Evolutionary conservation across 2,888 invertebrate genomes (phyloP).

Genomic region (Neelides folsomi): DNA sequence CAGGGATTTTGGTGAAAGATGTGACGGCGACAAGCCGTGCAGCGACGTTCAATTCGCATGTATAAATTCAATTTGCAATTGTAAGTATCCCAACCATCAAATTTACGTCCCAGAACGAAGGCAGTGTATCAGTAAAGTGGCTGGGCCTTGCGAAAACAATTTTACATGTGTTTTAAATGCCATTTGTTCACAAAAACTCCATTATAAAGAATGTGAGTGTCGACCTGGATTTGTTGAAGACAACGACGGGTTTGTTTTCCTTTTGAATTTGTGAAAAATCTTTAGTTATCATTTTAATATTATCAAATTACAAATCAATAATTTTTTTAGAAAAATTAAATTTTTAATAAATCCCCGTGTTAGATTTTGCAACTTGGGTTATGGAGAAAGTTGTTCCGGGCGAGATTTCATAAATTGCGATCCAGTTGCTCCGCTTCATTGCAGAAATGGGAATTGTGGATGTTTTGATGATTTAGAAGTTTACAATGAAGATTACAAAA

Average conservation of each 20-base stretch:
- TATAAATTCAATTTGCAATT: conserved; percentile 16
- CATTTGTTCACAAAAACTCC: conserved; percentile 8
- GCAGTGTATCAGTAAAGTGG: conserved; percentile 13
- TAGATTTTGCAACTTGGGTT: conserved; percentile 12
- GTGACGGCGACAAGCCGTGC: conserved; percentile 5
- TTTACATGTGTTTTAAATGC: conserved; percentile 15
- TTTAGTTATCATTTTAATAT: no score
- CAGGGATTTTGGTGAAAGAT: conserved; percentile 14
- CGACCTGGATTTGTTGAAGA: conserved; percentile 11
- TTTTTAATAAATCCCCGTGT: conserved; percentile 18
- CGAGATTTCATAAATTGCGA: conserved; percentile 13
- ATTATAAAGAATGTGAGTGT: conserved; percentile 14
- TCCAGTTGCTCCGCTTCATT: conserved; percentile 16
- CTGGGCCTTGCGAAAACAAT: conserved; percentile 20
- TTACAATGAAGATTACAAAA: no score
- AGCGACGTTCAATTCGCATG: conserved; percentile 18
- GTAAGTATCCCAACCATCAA: conserved; percentile 21
- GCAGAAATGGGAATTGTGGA: conserved; percentile 12
- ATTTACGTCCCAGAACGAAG: conserved; percentile 12
- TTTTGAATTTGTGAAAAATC: no score
- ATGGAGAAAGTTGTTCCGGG: conserved; percentile 16
- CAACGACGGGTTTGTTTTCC: conserved; percentile 8
- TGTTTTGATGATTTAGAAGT: conserved; percentile 14
- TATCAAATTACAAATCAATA: no score
- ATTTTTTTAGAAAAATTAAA: no score